Evolutionary conservation across 2,797 vertebrate genomes (phyloP).

Genomic region (Threskiornis aethiopicus): DNA sequence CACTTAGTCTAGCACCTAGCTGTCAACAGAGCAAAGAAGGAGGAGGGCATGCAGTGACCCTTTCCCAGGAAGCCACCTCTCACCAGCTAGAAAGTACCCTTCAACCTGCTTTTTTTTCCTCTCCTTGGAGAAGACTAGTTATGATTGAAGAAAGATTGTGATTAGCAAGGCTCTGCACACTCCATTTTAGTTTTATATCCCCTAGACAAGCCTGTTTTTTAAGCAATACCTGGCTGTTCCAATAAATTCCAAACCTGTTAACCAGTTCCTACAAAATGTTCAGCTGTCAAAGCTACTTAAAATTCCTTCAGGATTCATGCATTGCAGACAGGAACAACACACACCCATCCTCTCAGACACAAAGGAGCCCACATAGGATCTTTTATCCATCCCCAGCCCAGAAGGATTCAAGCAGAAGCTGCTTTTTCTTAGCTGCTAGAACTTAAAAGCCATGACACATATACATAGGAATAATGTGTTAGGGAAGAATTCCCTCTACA

Average conservation of each 20-base stretch:
- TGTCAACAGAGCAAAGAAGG: neutral
- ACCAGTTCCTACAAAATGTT: neutral
- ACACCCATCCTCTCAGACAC: neutral
- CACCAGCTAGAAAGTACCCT: neutral
- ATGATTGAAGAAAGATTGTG: neutral
- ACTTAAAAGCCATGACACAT: neutral
- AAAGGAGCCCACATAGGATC: neutral
- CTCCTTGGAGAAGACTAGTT: neutral
- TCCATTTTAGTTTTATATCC: neutral
- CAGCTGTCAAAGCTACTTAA: neutral
- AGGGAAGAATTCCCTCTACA: neutral
- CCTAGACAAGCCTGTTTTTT: neutral
- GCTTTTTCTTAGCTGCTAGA: neutral
- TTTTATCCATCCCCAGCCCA: neutral
- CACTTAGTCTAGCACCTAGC: neutral
- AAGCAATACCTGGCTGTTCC: neutral
- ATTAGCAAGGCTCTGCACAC: neutral
- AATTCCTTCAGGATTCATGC: neutral
- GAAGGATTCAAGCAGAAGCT: neutral
- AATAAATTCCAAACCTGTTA: neutral
- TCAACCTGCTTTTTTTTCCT: neutral
- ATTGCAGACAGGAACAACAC: rapidly evolving
- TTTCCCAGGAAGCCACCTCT: neutral
- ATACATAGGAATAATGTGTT: neutral
- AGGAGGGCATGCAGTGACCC: neutral